Evolutionary conservation across 2,113 vertebrate species (phyloP).

Genomic region (Corythornis vintsioides): DNA sequence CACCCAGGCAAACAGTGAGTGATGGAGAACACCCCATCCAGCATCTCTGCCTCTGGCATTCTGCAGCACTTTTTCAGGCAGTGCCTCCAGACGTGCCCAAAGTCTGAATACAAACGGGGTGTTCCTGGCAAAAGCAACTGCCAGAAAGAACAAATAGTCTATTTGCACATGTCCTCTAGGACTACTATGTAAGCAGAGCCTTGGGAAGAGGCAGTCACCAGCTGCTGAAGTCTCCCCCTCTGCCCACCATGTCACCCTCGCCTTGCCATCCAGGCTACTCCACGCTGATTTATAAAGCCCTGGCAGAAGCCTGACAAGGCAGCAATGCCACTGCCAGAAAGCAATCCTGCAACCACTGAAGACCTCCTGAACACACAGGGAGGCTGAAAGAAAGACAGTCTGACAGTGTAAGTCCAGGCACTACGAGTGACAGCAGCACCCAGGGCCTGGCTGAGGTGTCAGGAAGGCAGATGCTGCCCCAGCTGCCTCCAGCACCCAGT

Average conservation of each 20-base stretch:
- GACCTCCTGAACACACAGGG: not conserved
- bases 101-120: not conserved
- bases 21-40: not conserved
- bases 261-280: not conserved
- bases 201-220: not conserved
- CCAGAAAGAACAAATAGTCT: not conserved
- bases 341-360: not conserved
- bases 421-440: accelerated
- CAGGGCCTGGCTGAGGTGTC: not conserved
- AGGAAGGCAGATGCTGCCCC: not conserved
- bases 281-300: not conserved
- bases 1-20: not conserved
- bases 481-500: accelerated
- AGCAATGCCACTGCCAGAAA: not conserved
- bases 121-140: not conserved
- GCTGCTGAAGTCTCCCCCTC: not conserved
- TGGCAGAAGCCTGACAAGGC: not conserved
- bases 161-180: not conserved
- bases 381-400: not conserved
- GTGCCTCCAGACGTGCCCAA: not conserved
- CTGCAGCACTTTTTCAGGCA: not conserved
- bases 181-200: not conserved
- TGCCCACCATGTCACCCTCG: not conserved
- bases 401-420: not conserved
- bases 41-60: not conserved